These are phyloP conservation scores for Paraplagusia blochii DNA, from an alignment of 2,113 vertebrate species.

Conservation along the genomic window DNA sequence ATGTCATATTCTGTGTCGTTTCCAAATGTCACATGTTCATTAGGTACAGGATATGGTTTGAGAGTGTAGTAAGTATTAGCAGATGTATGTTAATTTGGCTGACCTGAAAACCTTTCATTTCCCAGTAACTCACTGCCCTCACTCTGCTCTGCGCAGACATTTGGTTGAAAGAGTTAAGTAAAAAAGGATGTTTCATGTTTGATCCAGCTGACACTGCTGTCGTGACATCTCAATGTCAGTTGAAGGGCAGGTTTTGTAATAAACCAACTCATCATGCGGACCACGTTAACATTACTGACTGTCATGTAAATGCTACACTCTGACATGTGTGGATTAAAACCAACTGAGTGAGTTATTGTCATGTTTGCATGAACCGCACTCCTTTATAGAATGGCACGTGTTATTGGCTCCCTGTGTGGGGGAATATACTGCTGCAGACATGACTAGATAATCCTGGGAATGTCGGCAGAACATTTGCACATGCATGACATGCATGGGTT, in stretches of 20 bases:
- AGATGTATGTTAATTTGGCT: constrained; percentile 43
- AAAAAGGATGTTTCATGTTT: neutral
- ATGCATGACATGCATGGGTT: no score
- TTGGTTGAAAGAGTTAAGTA: constrained; percentile 11
- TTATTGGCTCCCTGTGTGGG: neutral
- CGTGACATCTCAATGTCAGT: constrained; percentile 5
- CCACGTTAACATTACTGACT: constrained; percentile 32
- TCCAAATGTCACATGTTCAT: constrained; percentile 64
- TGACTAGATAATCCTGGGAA: neutral
- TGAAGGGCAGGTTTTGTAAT: constrained; percentile 33
- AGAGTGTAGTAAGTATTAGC: constrained; percentile 38
- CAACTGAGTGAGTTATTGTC: neutral
- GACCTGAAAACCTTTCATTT: constrained; percentile 40
- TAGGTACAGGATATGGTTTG: constrained; percentile 57
- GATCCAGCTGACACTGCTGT: constrained; percentile 24
- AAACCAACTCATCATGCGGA: constrained; percentile 3
- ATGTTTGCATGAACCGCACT: constrained; percentile 1
- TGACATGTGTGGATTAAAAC: constrained; percentile 39
- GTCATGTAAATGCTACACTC: constrained; percentile 26
- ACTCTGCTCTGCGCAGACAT: constrained; percentile 1
- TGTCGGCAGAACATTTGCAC: neutral
- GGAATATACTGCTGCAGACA: neutral
- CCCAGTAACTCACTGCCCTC: constrained; percentile 28
- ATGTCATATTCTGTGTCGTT: constrained; percentile 61
- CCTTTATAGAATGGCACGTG: constrained; percentile 22